Evolutionary conservation across 2,113 vertebrate species (phyloP), one percentile per base, ranked within the genome.

Genomic region (Lepidothrix coronata): DNA sequence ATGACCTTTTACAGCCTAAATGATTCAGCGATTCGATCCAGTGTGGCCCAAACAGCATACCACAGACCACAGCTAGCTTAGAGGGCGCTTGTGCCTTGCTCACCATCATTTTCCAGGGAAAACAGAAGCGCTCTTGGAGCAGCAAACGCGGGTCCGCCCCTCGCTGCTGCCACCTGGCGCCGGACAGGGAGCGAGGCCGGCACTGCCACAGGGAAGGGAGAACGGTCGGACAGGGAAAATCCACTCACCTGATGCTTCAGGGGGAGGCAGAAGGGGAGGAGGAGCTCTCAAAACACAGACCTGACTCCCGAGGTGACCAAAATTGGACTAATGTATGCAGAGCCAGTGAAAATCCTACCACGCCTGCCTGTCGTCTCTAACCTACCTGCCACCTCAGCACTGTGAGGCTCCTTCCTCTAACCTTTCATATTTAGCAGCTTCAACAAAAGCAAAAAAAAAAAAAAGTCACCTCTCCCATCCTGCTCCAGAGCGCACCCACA

Each of bases 321-420:
- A 90, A 90, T 1, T 14, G 6, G 33, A 66, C n/a, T 67, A 71
- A 52, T 0, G 0, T 13, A 49, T 2, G 20, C 44, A 65, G 13
- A 89, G 62, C 9, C 23, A 72, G 41, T 24, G 25, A 49, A 75
- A 94, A 92, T 43, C 52, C 70, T 65, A 33, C 24, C 28, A 33
- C 0, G 0, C 14, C 48, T 55, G 59, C 24, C 18, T 2, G 2
- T 28, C 54, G 76, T 52, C 65, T 63, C 68, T 72, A 79, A 70
- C 13, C 22, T 24, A 33, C 14, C 3, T 19, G 43, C 31, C 44
- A 30, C 9, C 35, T 61, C 44, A 66, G 43, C 4, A 7, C 57
- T 33, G 25, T 14, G 73, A 59, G 39, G 11, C 31, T 84, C 6
- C 63, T 48, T 91, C 46, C 39, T 74, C 37, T 13, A 80, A 27